Evolutionary conservation across 2,113 vertebrate genomes (phyloP).

Genomic region (Dromaius novaehollandiae): DNA sequence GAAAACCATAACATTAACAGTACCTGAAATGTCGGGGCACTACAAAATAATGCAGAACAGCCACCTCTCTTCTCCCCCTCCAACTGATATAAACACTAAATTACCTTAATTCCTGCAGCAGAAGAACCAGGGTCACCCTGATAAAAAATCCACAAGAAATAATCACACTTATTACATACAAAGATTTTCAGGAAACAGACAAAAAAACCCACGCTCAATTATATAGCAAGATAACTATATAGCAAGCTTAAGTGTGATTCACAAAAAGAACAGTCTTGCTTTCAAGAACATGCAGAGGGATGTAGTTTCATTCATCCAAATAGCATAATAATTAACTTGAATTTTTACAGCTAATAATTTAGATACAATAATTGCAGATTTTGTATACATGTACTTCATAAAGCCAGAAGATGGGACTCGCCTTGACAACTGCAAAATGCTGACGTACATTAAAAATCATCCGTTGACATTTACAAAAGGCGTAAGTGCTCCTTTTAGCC

Average conservation of each 20-base stretch:
- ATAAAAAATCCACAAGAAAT: constrained; percentile 65
- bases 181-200: background rate
- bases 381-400: background rate
- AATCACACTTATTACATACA: constrained; percentile 1
- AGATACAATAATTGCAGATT: background rate
- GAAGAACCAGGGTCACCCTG: constrained; percentile 96
- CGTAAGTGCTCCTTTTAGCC: background rate
- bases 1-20: background rate
- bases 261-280: background rate
- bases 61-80: background rate
- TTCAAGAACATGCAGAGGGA: background rate
- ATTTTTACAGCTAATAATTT: background rate
- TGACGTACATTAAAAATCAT: background rate
- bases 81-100: background rate
- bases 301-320: background rate
- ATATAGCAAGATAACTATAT: background rate
- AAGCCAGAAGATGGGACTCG: background rate
- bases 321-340: background rate
- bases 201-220: background rate
- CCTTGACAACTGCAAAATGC: background rate
- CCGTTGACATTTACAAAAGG: background rate
- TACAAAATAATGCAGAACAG: background rate
- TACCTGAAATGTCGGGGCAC: background rate
- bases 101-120: constrained; percentile 98
- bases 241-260: background rate